A percentile compares a stretch with the other conserved stretches of the same genome.
phyloP scores from a whole-genome alignment of 2,113 vertebrate species.

The Holacanthus passer region DNA sequence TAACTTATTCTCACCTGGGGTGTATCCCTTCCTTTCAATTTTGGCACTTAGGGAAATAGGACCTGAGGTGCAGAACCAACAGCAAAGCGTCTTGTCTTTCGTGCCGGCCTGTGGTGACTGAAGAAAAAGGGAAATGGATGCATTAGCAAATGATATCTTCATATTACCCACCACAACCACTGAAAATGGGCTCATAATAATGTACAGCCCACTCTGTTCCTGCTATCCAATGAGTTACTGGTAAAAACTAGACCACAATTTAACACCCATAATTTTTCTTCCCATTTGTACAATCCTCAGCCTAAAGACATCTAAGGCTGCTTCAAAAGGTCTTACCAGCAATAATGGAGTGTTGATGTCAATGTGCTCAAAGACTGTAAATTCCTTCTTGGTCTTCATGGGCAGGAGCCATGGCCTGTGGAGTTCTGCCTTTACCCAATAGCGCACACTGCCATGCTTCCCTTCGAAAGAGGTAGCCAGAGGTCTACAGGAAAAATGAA shows the following conservation, averaged over 20 bases:
- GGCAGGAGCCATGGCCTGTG: conserved; percentile 98
- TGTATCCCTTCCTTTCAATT: conserved; percentile 99
- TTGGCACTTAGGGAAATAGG: conserved; percentile 99
- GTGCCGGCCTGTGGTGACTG: conserved; percentile 99
- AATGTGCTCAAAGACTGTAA: conserved; percentile 99
- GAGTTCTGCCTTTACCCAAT: conserved; percentile 99
- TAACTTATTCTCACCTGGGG: conserved; percentile 89
- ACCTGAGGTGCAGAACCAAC: conserved; percentile 99
- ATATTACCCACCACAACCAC: not conserved
- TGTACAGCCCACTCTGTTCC: not conserved
- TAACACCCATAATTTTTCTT: not conserved
- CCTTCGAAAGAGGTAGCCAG: conserved; percentile 99
- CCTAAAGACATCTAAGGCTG: not conserved
- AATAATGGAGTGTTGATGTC: conserved; percentile 99
- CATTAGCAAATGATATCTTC: not conserved
- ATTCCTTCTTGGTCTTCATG: conserved; percentile 99
- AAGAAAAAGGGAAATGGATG: conserved; percentile 7
- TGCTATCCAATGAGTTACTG: not conserved
- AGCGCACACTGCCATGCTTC: conserved; percentile 98
- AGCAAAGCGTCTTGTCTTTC: conserved; percentile 99
- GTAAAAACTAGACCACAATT: not conserved
- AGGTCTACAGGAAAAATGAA: conserved; percentile 87
- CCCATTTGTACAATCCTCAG: not conserved
- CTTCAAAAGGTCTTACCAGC: conserved; percentile 87
- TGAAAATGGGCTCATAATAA: not conserved